Conservation (phyloP, 2,888 invertebrate species). For the Abrostola triplasia region DNA sequence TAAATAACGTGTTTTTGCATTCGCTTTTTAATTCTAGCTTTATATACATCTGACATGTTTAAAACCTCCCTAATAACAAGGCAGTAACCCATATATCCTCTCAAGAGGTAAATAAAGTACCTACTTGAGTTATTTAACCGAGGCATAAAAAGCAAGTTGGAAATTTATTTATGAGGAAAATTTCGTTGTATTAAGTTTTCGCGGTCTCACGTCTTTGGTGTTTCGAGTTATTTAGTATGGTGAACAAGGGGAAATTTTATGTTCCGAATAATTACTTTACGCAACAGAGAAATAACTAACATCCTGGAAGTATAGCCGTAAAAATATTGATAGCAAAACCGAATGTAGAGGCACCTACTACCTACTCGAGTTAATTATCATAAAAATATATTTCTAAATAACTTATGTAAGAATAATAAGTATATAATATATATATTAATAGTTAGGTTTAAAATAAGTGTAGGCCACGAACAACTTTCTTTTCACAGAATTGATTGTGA, state of each 20-base stretch:
- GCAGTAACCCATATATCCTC: constrained; percentile 23
- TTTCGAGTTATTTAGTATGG: constrained; percentile 20
- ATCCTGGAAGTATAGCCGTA: constrained; percentile 35
- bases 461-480: too few species aligned
- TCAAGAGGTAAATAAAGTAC: constrained; percentile 4
- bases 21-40: too few species aligned
- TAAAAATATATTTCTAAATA: too few species aligned
- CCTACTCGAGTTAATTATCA: too few species aligned
- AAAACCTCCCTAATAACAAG: constrained; percentile 18
- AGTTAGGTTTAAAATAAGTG: too few species aligned
- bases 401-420: too few species aligned
- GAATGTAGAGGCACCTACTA: too few species aligned
- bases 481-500: too few species aligned
- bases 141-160: constrained; percentile 39
- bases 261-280: constrained; percentile 29
- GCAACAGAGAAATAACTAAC: constrained; percentile 26
- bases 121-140: constrained; percentile 34
- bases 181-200: constrained; percentile 32
- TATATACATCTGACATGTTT: neutral
- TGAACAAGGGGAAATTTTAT: constrained; percentile 45
- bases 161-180: constrained; percentile 52
- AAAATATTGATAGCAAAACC: neutral
- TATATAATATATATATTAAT: too few species aligned
- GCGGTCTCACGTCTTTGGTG: constrained; percentile 34
- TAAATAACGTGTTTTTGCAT: too few species aligned